These are phyloP conservation scores for Tylochromis polylepis DNA, from an alignment of 2,113 vertebrate genomes.

Conservation along the genomic window DNA sequence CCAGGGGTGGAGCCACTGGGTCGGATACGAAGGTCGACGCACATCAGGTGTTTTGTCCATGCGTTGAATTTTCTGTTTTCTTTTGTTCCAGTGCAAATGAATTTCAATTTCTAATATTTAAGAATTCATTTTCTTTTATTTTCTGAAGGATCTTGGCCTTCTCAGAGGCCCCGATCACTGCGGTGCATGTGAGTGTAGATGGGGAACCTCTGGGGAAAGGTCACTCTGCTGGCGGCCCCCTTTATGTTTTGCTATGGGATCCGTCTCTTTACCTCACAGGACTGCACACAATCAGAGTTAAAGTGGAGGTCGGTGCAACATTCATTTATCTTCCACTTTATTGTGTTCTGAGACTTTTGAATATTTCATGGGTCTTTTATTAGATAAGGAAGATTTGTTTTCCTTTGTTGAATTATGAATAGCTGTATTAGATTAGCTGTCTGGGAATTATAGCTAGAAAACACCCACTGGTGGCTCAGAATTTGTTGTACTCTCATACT, in stretches of 20 bases:
- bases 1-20: slow-evolving; percentile 83
- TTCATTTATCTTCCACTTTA: neutral
- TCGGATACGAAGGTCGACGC: slow-evolving; percentile 83
- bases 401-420: neutral
- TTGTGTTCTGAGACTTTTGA: neutral
- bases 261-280: slow-evolving; percentile 80
- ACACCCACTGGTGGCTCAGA: neutral
- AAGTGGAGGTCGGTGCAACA: slow-evolving; percentile 78
- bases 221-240: slow-evolving; percentile 79
- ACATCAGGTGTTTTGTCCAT: slow-evolving; percentile 83
- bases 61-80: slow-evolving; percentile 18
- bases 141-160: slow-evolving; percentile 85
- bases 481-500: neutral
- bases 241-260: slow-evolving; percentile 86
- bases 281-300: slow-evolving; percentile 84
- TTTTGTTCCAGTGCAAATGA: neutral
- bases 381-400: neutral
- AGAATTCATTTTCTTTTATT: neutral
- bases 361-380: neutral
- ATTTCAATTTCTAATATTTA: neutral
- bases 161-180: slow-evolving; percentile 80
- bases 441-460: neutral
- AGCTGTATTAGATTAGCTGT: neutral
- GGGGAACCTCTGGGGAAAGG: slow-evolving; percentile 76
- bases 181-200: slow-evolving; percentile 81